Percentiles rank a stretch among this genome's conserved stretches.
phyloP scores from a whole-genome alignment of 2,888 invertebrate species.

The Ecliptopera silaceata region DNA sequence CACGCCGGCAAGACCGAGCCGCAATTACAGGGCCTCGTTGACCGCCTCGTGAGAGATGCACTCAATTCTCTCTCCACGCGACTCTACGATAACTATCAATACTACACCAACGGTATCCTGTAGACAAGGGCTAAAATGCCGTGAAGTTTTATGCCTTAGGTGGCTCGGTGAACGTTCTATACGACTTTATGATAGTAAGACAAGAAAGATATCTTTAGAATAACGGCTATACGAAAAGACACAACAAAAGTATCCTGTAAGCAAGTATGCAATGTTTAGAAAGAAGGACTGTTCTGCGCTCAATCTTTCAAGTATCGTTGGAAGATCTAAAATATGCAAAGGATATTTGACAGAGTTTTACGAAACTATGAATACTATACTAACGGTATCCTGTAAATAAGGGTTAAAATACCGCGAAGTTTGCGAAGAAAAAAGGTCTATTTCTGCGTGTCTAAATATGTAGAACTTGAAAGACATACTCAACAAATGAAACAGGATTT shows the following conservation, averaged over 20 bases:
- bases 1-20: slow-evolving; percentile 97
- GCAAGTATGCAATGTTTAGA: background rate
- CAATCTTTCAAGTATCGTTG: background rate
- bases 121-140: slow-evolving; percentile 52
- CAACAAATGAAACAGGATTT: too few species aligned
- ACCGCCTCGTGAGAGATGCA: slow-evolving; percentile 96
- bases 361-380: background rate
- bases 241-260: too few species aligned
- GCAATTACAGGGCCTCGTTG: slow-evolving; percentile 95
- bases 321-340: background rate
- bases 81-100: slow-evolving; percentile 99
- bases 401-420: background rate
- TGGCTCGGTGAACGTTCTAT: too few species aligned
- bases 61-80: slow-evolving; percentile 98
- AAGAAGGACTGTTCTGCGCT: background rate
- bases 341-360: background rate
- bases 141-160: too few species aligned
- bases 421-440: too few species aligned
- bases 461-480: too few species aligned
- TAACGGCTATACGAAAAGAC: too few species aligned
- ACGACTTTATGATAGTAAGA: too few species aligned
- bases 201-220: too few species aligned
- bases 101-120: slow-evolving; percentile 98
- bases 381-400: background rate
- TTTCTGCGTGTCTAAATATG: too few species aligned